A percentile compares a stretch with the other conserved stretches of the same genome.
Conservation (phyloP, 2,888 invertebrate genomes). For the Acleris cristana region DNA sequence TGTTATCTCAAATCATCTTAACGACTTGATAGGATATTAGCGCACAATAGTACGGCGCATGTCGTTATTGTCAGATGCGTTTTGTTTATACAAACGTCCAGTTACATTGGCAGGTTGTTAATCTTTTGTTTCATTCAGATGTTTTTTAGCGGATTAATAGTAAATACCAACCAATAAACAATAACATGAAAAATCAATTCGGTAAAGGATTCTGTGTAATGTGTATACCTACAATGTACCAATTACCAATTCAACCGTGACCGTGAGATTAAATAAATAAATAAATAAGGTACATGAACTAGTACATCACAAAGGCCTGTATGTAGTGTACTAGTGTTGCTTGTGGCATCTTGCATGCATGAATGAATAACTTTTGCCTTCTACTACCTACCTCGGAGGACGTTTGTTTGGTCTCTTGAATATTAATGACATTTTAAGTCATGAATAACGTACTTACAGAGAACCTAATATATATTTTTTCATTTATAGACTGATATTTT, state of each 20-base stretch:
- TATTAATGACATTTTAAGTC: constrained; percentile 25
- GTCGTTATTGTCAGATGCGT: constrained; percentile 49
- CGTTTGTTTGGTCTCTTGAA: constrained; percentile 23
- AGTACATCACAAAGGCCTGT: constrained; percentile 15
- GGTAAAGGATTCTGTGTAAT: background rate
- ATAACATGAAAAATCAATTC: background rate
- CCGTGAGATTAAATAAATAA: constrained; percentile 16
- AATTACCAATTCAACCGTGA: constrained; percentile 5
- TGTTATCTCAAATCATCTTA: constrained; percentile 39
- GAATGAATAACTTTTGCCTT: constrained; percentile 32
- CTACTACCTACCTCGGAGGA: constrained; percentile 15
- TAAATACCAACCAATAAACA: background rate
- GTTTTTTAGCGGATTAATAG: background rate
- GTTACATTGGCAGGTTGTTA: constrained; percentile 12
- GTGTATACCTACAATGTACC: background rate
- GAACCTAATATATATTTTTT: background rate
- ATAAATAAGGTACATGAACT: constrained; percentile 18
- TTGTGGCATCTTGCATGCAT: constrained; percentile 18
- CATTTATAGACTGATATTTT: too few relatives aligned
- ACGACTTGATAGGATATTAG: constrained; percentile 31
- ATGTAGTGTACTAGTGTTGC: background rate
- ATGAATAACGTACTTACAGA: background rate
- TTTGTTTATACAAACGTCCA: constrained; percentile 36
- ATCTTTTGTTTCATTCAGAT: constrained; percentile 11
- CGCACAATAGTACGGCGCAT: constrained; percentile 58